phyloP scores from a whole-genome alignment of 1,140 invertebrate genomes.

The Wiebesia pumilae region DNA sequence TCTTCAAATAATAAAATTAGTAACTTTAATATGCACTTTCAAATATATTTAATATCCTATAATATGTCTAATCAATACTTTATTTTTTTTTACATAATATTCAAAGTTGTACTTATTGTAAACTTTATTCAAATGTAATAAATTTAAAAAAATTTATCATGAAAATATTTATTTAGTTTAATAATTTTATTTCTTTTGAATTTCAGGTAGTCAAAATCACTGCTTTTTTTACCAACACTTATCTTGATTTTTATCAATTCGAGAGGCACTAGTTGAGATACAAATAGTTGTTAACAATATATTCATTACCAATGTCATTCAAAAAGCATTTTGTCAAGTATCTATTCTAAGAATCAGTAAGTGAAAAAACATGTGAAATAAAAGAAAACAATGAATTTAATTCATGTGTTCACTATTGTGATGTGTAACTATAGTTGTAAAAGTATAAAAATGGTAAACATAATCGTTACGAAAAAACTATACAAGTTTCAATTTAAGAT shows the following conservation, averaged over 20 bases:
- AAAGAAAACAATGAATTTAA: conserved; percentile 32
- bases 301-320: no score
- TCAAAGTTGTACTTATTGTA: no score
- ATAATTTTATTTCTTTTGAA: neutral
- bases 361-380: conserved; percentile 44
- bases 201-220: conserved; percentile 44
- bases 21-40: no score
- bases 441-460: conserved; percentile 25
- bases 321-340: no score
- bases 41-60: no score
- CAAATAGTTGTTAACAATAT: conserved; percentile 48
- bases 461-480: neutral
- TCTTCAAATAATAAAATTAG: no score
- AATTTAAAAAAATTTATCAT: neutral
- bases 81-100: no score
- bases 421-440: conserved; percentile 29
- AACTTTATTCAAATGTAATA: no score
- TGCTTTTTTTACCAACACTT: conserved; percentile 43
- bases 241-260: conserved; percentile 36
- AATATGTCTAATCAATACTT: no score
- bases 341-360: conserved; percentile 45
- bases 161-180: neutral
- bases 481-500: conserved; percentile 41
- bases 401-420: conserved; percentile 40
- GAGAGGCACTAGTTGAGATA: conserved; percentile 42